Evolutionary conservation across 2,113 vertebrate genomes (phyloP), one percentile per base, ranked within the genome.

Genomic region (Ophiodon elongatus): DNA sequence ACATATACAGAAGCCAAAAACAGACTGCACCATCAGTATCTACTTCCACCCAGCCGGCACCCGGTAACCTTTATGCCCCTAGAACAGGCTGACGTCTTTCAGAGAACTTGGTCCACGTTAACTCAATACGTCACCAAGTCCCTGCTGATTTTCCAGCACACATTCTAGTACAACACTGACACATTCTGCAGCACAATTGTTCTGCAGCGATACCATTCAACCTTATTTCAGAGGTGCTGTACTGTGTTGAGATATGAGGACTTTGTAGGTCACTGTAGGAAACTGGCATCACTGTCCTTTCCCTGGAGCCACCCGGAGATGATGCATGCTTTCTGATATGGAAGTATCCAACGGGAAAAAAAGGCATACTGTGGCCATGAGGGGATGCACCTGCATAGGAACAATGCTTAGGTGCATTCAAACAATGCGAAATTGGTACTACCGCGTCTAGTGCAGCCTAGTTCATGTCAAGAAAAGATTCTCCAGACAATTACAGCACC

Each of bases 281-380:
- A 85, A 76, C 60, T 11, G 54, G 45, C 43, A 63, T 67, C 21
- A 23, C 10, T 35, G 43, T 45, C 10, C 54, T 67, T 77, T 47
- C 15, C 52, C 43, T 41, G 15, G 14, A 62, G 52, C 31, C n/a
- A 37, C 10, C 66, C 21, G 21, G 10, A 41, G 33, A 79, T 25
- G 50, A 79, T 10, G 19, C 23, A 37, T 65, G 4, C 27, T 63
- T 69, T 69, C 37, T 67, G 19, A 67, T 68, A 35, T 19, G n/a
- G 8, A 57, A 15, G 66, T 35, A 25, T 43, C 21, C 3, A 10
- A 29, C 37, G 31, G 35, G 63, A 60, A 33, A 39, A 63, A 69
- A 41, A 23, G 3, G 13, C 1, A 56, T 4, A 25, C 10, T 73
- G 64, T 10, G 13, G 59, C 41, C 37, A 37, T 39, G 56, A 79